Percentiles rank a stretch among this genome's conserved stretches.
phyloP scores from a whole-genome alignment of 2,888 invertebrate species.

The Drosophila tanythrix region DNA sequence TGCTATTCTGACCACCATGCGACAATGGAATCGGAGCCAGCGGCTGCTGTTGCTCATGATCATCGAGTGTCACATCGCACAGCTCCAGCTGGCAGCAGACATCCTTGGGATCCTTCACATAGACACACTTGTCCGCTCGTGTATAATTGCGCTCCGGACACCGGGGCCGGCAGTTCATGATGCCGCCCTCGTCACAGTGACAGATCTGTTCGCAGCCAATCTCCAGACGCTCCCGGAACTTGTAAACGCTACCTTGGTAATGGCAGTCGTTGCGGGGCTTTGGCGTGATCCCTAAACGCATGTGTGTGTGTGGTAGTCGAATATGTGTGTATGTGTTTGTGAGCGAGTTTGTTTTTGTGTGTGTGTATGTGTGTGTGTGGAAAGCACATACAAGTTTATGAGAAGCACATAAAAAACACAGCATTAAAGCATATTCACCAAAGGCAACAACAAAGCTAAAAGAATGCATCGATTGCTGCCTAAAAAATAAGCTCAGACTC shows the following conservation, averaged over 20 bases:
- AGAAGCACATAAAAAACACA: slow-evolving; percentile 66
- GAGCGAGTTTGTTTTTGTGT: slow-evolving; percentile 18
- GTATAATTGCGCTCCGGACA: slow-evolving; percentile 87
- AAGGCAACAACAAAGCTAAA: slow-evolving; percentile 42
- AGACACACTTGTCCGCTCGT: slow-evolving; percentile 90
- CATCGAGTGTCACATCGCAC: slow-evolving; percentile 93
- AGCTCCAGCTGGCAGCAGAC: slow-evolving; percentile 93
- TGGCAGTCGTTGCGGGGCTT: slow-evolving; percentile 81
- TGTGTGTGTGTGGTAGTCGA: slow-evolving; percentile 28
- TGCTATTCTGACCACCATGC: slow-evolving; percentile 68
- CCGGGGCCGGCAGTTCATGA: slow-evolving; percentile 90
- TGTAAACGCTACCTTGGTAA: slow-evolving; percentile 88
- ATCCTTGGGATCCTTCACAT: slow-evolving; percentile 92
- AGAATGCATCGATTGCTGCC: slow-evolving; percentile 15
- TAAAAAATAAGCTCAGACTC: slow-evolving; percentile 27
- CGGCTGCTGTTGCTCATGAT: slow-evolving; percentile 87
- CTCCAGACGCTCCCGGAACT: slow-evolving; percentile 90
- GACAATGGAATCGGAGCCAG: slow-evolving; percentile 43
- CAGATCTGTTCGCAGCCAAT: slow-evolving; percentile 93
- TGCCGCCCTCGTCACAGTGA: slow-evolving; percentile 90
- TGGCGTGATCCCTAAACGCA: slow-evolving; percentile 62
- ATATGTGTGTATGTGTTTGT: slow-evolving; percentile 18
- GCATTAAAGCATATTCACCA: slow-evolving; percentile 59
- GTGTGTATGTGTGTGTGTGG: slow-evolving; percentile 38
- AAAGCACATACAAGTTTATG: slow-evolving; percentile 56